Percentiles rank a stretch among this genome's conserved stretches.
phyloP scores from a whole-genome alignment of 2,888 invertebrate species.

The Cactoblastis cactorum region DNA sequence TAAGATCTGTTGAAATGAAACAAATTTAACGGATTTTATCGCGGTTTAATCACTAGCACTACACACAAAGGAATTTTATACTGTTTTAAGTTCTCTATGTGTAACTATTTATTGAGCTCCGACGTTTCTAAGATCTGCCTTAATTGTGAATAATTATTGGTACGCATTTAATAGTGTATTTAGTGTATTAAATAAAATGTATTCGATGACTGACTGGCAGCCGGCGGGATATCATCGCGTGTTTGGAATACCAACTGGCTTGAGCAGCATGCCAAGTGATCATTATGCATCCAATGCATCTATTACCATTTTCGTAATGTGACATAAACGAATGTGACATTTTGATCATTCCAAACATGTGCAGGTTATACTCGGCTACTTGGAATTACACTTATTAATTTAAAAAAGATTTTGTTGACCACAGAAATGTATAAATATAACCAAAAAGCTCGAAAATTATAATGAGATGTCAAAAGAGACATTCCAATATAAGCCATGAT shows the following conservation, averaged over 20 bases:
- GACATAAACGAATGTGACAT: constrained; percentile 46
- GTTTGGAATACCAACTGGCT: constrained; percentile 41
- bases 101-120: no score
- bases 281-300: constrained; percentile 43
- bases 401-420: not conserved
- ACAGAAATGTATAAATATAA: not conserved
- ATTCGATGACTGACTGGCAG: not conserved
- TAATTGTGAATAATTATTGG: not conserved
- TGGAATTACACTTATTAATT: not conserved
- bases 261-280: constrained; percentile 32
- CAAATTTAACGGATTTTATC: no score
- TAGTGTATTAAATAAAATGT: not conserved
- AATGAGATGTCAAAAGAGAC: constrained; percentile 7
- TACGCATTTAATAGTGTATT: not conserved
- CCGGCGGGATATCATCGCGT: constrained; percentile 27
- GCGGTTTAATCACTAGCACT: no score
- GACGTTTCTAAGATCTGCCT: no score
- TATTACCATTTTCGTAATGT: constrained; percentile 46
- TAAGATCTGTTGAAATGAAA: no score
- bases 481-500: constrained; percentile 3
- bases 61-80: no score
- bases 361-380: not conserved
- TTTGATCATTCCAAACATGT: constrained; percentile 31
- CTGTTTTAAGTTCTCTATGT: no score
- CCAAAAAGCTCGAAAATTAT: not conserved